Evolutionary conservation across 2,113 vertebrate species (phyloP).

Genomic region (Chaetops frenatus): DNA sequence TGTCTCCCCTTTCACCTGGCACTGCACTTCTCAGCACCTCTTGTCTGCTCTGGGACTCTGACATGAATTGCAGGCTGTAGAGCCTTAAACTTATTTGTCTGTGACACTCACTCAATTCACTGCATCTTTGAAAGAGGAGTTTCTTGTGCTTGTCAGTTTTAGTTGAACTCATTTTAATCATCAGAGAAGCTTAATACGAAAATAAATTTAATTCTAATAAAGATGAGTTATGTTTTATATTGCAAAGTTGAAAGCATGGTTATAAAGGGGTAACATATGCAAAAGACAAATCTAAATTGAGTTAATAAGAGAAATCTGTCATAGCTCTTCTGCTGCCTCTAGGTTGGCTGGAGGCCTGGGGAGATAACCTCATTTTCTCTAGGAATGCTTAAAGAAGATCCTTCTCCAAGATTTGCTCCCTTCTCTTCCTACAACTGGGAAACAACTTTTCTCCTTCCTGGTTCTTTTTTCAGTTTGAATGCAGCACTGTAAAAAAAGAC

Average conservation of each 20-base stretch:
- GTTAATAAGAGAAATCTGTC: neutral
- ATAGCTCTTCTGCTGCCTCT: neutral
- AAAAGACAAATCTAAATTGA: neutral
- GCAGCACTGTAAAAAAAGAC: neutral
- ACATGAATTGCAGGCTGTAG: neutral
- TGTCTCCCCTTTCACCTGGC: neutral
- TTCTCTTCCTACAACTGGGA: neutral
- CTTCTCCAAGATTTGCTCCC: neutral
- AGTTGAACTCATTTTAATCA: neutral
- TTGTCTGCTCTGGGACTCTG: neutral
- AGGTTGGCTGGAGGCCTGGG: neutral
- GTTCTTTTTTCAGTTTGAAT: neutral
- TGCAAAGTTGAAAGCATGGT: neutral
- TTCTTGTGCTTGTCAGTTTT: neutral
- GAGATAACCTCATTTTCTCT: neutral
- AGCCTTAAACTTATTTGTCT: neutral
- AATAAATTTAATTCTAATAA: slow-evolving; percentile 4
- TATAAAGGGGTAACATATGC: neutral
- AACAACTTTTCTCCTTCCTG: neutral
- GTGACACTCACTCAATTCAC: neutral
- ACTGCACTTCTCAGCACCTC: neutral
- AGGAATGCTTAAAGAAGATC: neutral
- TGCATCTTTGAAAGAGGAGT: neutral
- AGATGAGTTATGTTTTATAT: neutral
- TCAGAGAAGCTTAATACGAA: neutral